Percentiles rank a stretch among this genome's conserved stretches.
phyloP scores from a whole-genome alignment of 2,797 vertebrate species.

The Periophthalmus magnuspinnatus region DNA sequence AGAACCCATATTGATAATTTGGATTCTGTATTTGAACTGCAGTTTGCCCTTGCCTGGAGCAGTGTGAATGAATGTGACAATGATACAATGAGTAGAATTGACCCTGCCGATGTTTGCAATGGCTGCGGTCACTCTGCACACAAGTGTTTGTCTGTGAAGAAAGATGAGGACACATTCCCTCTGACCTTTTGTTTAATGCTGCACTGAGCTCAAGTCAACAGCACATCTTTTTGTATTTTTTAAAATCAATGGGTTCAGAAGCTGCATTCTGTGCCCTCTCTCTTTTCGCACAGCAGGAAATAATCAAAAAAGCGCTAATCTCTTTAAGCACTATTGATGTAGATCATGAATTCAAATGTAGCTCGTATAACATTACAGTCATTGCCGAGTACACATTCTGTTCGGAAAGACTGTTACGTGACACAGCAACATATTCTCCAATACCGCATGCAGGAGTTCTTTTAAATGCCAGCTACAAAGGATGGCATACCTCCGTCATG shows the following conservation, averaged over 20 bases:
- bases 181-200: conserved; percentile 4
- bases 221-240: background rate
- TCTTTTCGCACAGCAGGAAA: background rate
- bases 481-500: conserved; percentile 28
- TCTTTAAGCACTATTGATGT: conserved; percentile 9
- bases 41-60: background rate
- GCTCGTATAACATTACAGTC: no score
- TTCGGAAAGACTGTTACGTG: background rate
- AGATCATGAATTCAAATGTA: conserved; percentile 4
- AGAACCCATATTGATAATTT: no score
- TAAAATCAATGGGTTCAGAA: background rate
- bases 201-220: background rate
- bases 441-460: no score
- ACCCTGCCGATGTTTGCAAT: background rate
- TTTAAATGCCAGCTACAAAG: conserved; percentile 14
- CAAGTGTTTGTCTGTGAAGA: background rate
- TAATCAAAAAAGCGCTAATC: background rate
- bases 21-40: background rate
- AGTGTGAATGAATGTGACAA: background rate
- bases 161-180: background rate
- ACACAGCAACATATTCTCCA: background rate
- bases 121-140: background rate
- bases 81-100: conserved; percentile 5
- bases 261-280: background rate
- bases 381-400: background rate